These are phyloP conservation scores for Oreochromis tanganicae DNA, from an alignment of 2,113 vertebrate genomes.

Conservation along the genomic window DNA sequence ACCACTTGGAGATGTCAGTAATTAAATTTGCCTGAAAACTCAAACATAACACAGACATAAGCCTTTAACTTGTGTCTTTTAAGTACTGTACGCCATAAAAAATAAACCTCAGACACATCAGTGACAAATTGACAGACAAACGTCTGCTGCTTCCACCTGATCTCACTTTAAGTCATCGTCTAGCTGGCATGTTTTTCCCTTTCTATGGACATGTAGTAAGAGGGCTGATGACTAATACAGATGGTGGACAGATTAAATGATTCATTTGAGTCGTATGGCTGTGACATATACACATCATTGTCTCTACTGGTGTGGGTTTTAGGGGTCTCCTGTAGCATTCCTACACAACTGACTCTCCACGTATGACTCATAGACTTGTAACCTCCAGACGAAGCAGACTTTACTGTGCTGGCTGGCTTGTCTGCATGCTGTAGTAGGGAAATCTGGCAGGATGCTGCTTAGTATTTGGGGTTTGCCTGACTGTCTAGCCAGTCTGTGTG, in stretches of 20 bases:
- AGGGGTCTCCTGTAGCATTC: constrained; percentile 62
- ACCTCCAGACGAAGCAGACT: constrained; percentile 44
- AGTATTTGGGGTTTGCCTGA: constrained; percentile 48
- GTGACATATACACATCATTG: constrained; percentile 47
- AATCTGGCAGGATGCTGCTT: constrained; percentile 40
- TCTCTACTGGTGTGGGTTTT: constrained; percentile 55
- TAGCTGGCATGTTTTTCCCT: constrained; percentile 38
- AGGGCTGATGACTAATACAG: constrained; percentile 48
- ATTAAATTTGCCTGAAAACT: neutral
- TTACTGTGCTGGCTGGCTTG: constrained; percentile 37
- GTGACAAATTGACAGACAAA: constrained; percentile 8
- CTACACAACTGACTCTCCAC: constrained; percentile 12
- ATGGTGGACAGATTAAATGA: constrained; percentile 52
- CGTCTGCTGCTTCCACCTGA: constrained; percentile 31
- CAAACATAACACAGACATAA: neutral
- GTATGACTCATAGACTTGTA: constrained; percentile 57
- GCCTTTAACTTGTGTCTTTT: neutral
- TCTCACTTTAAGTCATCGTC: constrained; percentile 57
- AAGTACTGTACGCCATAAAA: neutral
- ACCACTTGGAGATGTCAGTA: neutral
- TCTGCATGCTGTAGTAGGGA: constrained; percentile 32
- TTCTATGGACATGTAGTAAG: constrained; percentile 38
- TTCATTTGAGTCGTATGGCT: constrained; percentile 35
- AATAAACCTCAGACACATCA: constrained; percentile 3
- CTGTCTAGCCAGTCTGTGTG: constrained; percentile 32